Base-by-base conservation (phyloP, 1,140 invertebrate species). In the Hyposmocoma kahamanoa region DNA sequence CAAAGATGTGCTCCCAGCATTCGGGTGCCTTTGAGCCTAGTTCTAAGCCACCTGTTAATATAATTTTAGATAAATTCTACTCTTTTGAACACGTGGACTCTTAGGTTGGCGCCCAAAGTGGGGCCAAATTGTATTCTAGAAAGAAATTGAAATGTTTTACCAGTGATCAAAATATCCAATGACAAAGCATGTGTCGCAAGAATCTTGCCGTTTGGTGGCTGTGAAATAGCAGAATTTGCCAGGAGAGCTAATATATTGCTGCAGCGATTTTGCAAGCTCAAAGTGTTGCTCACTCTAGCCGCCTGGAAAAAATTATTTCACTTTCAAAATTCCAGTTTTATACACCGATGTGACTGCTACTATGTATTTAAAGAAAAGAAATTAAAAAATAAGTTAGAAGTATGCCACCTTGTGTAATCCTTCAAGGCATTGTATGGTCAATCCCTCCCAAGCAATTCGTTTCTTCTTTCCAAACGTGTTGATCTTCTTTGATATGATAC, bases 1-100 rank as follows among this genome's bases (percentile, higher is more conserved):
- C 92, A 72, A 98, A 97, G 48, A 98, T 94, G 76, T 97, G 95
- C 24, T 93, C 92, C 97, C 97, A 98, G 68, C 96, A 97, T 52
- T 97, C 94, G 28, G 93, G 90, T 20, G 95, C 94, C 68, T 97
- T 96, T 52, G 95, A 96, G 3, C 95, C 96, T 22, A 98, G 88
- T 74, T 97, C 96, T 22, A 98, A 83, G 19, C 96, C 96, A 60
- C 91, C 90, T 67, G 88, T 87, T 11, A 92, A 34, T 11, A 26
- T 11, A 26, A 26, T 26, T 26, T 26, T 26, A 6, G 5, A 11
- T 26, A 6, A 26, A 26, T 6, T 5, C 24, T 6, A 26, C 5
- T 26, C 5, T 26, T 26, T 5, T 11, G 5, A 6, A 6, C 24
- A 26, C 24, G 24, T 26, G 24, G 8, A n/a, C 28, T 30, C 13